These are phyloP conservation scores for Gymnogyps californianus DNA, from an alignment of 2,113 vertebrate species.

Conservation along the genomic window DNA sequence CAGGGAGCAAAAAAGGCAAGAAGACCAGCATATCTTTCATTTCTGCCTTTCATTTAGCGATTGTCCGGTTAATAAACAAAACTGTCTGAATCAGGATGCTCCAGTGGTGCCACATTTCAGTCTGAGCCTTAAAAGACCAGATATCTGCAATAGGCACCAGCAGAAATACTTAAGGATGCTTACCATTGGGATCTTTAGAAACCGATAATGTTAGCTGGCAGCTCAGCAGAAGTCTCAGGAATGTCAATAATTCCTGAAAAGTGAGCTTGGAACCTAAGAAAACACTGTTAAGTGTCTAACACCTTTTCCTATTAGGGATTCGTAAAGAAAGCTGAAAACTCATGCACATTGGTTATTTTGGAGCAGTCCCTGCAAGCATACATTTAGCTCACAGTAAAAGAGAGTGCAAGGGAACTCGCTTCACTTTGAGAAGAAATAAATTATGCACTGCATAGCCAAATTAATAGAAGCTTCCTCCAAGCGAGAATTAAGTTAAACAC, in stretches of 20 bases:
- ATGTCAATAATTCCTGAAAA: neutral
- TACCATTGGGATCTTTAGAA: neutral
- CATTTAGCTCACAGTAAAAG: neutral
- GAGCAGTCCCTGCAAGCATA: neutral
- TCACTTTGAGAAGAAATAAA: neutral
- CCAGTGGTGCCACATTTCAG: neutral
- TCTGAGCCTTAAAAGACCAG: neutral
- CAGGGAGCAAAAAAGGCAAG: neutral
- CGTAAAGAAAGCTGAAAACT: neutral
- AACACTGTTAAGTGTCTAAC: neutral
- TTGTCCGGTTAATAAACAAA: neutral
- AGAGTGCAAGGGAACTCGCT: neutral
- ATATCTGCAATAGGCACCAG: neutral
- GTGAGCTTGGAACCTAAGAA: neutral
- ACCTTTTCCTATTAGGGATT: neutral
- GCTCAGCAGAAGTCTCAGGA: neutral
- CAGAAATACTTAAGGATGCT: neutral
- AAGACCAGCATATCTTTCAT: neutral
- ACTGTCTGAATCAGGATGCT: neutral
- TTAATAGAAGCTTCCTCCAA: neutral
- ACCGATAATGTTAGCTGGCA: neutral
- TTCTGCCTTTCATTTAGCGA: neutral
- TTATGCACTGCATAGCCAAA: neutral
- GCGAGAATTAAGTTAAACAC: neutral
- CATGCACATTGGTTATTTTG: neutral